These are phyloP conservation scores for Terrapene triunguis DNA, from an alignment of 2,113 vertebrate genomes.

Conservation along the genomic window DNA sequence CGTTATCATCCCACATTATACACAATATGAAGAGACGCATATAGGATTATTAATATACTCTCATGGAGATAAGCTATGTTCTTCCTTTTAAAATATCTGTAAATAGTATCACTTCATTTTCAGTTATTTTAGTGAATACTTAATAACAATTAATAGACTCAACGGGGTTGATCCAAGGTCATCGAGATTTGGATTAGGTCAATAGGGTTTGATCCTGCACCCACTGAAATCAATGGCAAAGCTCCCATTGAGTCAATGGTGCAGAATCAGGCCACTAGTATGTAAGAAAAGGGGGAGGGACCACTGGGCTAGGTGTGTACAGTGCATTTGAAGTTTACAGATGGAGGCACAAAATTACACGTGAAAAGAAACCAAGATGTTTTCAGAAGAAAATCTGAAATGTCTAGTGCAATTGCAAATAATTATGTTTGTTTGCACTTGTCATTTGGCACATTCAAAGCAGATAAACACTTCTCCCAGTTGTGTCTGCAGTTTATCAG, in stretches of 20 bases:
- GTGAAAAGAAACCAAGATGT: neutral
- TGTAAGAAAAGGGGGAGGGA: neutral
- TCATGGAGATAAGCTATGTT: neutral
- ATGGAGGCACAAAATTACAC: neutral
- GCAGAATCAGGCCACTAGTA: neutral
- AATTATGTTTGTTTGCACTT: neutral
- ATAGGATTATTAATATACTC: neutral
- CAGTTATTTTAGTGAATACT: neutral
- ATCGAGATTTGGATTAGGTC: neutral
- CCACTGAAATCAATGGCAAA: neutral
- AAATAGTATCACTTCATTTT: constrained; percentile 20
- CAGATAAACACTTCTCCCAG: neutral
- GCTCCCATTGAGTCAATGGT: neutral
- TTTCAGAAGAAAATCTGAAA: neutral
- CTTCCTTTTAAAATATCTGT: neutral
- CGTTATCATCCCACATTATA: neutral
- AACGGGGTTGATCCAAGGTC: neutral
- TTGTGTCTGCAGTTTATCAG: neutral
- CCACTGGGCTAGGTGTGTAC: too few relatives aligned
- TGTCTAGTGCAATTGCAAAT: neutral
- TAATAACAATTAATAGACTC: neutral
- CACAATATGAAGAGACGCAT: neutral
- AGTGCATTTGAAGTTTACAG: too few relatives aligned
- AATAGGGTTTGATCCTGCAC: neutral
- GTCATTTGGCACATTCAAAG: neutral